A percentile compares a stretch with the other conserved stretches of the same genome.
Conservation (phyloP, 2,888 invertebrate species). For the Drosophila stalkeri region DNA sequence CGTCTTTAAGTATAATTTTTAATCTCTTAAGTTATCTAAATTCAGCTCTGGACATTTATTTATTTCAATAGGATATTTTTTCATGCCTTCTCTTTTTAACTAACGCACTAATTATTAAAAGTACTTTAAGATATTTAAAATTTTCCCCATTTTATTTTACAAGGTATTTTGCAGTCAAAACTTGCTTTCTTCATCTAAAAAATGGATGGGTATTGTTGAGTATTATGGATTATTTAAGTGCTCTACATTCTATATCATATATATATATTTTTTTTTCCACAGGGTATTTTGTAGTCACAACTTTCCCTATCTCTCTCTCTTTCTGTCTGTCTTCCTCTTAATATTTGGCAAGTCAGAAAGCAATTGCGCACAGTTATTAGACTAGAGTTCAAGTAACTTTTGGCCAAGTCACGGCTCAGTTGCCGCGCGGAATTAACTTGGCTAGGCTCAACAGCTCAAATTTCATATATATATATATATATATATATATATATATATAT, state of each 20-base stretch:
- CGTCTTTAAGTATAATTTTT: too few relatives aligned
- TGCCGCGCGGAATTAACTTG: conserved; percentile 47
- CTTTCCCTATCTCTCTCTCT: too few relatives aligned
- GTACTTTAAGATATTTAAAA: too few relatives aligned
- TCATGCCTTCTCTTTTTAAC: too few relatives aligned
- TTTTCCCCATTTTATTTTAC: too few relatives aligned
- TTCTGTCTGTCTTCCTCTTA: background rate
- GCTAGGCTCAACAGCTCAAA: conserved; percentile 5
- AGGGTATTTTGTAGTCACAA: background rate
- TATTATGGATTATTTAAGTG: background rate
- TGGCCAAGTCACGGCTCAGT: conserved; percentile 73
- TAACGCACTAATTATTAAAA: too few relatives aligned
- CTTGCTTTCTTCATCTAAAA: background rate
- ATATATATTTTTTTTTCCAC: background rate
- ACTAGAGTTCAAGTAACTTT: conserved; percentile 68
- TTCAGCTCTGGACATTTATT: too few relatives aligned
- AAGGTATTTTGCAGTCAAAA: background rate
- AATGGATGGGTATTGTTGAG: too few relatives aligned
- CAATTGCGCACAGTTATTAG: conserved; percentile 64
- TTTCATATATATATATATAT: conserved; percentile 19
- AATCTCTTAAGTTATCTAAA: too few relatives aligned
- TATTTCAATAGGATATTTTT: background rate
- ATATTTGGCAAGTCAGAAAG: conserved; percentile 57
- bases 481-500: background rate
- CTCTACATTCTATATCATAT: background rate